Base-by-base conservation (phyloP, 1,140 invertebrate species). In the Physella acuta region DNA sequence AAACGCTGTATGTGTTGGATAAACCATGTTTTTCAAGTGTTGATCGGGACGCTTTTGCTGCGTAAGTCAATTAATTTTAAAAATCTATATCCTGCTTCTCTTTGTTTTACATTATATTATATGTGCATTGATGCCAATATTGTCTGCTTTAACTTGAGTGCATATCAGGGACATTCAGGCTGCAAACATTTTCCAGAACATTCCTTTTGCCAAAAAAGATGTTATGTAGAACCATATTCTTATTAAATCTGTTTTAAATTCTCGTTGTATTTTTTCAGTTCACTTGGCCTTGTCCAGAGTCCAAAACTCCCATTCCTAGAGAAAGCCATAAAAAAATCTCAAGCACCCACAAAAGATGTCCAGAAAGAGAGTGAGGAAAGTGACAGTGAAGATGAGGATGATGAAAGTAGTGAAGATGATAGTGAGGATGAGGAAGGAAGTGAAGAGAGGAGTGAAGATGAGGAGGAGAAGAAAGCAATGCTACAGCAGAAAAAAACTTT, bases 371-470 rank as follows among this genome's bases (percentile, higher is more conserved):
- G 36, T 49, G 20, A 31, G 4, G 65, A 69, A 28, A 39, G 33
- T 53, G 63, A 52, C 28, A 60, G 55, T 64, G 59, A 68, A 26
- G 53, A 16, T 52, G 53, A 72, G 1, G 70, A 68, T 73, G 67
- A 62, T 67, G 75, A 74, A 64, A 58, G 71, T 14, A 52, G 3
- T 65, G 52, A 55, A 24, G 33, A 11, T 24, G 33, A 30, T 17
- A 70, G 51, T 30, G 55, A 64, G 39, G 70, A 71, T 73, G 51
- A 39, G 20, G 39, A 30, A 31, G 59, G 30, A 33, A 33, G 44
- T 49, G 68, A 31, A 26, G 24, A 33, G 20, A 33, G 34, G 34
- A 44, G 2, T 36, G 33, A 64, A 36, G 28, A 1, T 14, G 59
- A 24, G 16, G 51, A 49, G 24, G 34, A 56, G 24, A 69, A 64